Evolutionary conservation across 2,113 vertebrate genomes (phyloP).

Genomic region (Tyrannus savana): DNA sequence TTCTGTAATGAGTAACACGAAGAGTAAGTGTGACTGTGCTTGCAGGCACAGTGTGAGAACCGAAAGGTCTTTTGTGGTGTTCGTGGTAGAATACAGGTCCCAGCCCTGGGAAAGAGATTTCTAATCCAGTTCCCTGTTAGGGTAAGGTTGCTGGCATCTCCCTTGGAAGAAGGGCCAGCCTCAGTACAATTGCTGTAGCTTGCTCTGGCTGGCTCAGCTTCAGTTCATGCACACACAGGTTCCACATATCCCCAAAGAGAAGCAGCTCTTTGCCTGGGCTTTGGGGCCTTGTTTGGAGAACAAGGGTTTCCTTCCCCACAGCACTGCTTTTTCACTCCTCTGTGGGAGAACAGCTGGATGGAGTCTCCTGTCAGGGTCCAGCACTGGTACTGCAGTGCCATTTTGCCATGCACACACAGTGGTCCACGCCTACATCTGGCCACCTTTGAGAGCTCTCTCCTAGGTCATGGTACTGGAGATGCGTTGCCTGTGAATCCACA

Average conservation of each 20-base stretch:
- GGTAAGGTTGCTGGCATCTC: neutral
- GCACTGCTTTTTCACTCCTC: neutral
- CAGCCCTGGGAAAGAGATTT: neutral
- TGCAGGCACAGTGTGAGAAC: neutral
- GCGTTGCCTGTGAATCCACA: neutral
- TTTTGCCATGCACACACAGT: accelerated
- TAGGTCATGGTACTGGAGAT: neutral
- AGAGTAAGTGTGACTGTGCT: too few relatives aligned
- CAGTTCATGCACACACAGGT: accelerated
- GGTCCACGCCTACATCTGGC: accelerated
- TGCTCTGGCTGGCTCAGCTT: neutral
- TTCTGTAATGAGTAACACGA: neutral
- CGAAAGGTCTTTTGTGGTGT: neutral
- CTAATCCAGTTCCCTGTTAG: neutral
- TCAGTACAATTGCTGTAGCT: neutral
- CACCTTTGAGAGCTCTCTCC: neutral
- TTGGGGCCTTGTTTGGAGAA: neutral
- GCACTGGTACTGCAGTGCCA: neutral
- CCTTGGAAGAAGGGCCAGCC: neutral
- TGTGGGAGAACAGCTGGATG: neutral
- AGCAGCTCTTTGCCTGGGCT: neutral
- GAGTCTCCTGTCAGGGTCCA: neutral
- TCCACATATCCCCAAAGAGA: neutral
- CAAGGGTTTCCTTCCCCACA: neutral
- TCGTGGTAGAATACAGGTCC: neutral